A percentile compares a stretch with the other conserved stretches of the same genome.
phyloP scores from a whole-genome alignment of 2,888 invertebrate species.

The Ceriagrion tenellum region DNA sequence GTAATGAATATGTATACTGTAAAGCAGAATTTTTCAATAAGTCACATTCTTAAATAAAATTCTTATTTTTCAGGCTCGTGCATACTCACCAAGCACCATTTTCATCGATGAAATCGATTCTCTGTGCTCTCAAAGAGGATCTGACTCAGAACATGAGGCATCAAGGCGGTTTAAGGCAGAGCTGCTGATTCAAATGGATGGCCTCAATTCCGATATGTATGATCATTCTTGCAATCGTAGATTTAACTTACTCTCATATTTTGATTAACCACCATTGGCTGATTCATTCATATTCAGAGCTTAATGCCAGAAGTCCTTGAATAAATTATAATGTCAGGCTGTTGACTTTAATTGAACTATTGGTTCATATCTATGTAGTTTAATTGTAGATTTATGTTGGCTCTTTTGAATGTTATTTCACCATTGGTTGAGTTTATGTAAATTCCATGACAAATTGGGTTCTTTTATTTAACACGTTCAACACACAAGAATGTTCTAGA shows the following conservation, averaged over 20 bases:
- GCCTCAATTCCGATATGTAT: slow-evolving; percentile 83
- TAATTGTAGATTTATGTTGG: too few species aligned
- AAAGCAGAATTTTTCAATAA: too few species aligned
- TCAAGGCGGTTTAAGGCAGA: slow-evolving; percentile 92
- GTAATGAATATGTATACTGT: too few species aligned
- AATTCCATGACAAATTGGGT: too few species aligned
- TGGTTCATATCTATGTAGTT: too few species aligned
- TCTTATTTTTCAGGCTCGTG: slow-evolving; percentile 82
- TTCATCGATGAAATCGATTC: slow-evolving; percentile 96
- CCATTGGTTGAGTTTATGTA: too few species aligned
- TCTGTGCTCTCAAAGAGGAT: slow-evolving; percentile 89
- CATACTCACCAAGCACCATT: slow-evolving; percentile 93
- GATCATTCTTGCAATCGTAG: neutral
- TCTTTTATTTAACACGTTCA: too few species aligned
- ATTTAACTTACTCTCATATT: slow-evolving; percentile 74
- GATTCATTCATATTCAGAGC: neutral
- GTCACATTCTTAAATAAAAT: too few species aligned
- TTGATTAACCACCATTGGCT: slow-evolving; percentile 72
- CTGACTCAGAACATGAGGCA: slow-evolving; percentile 93
- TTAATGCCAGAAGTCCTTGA: neutral
- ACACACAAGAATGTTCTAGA: too few species aligned
- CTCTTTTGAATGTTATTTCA: too few species aligned
- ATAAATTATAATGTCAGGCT: neutral
- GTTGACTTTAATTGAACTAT: too few species aligned
- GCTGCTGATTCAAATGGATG: slow-evolving; percentile 94